Evolutionary conservation across 2,797 vertebrate genomes (phyloP), one percentile per base, ranked within the genome.

Genomic region (Gallinago solitaria): DNA sequence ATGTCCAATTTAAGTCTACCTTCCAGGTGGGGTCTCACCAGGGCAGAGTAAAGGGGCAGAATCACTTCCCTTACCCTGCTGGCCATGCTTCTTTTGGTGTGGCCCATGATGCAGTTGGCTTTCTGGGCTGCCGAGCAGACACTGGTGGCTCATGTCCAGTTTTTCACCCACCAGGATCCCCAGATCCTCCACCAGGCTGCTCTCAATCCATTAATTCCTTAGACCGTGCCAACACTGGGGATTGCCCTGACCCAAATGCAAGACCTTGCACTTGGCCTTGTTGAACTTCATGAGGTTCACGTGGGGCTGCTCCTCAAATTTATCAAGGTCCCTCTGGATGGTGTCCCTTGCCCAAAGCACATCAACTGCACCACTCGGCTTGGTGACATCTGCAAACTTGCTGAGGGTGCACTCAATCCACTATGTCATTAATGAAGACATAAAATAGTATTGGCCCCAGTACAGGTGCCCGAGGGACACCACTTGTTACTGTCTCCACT

Each of bases 221-320:
- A 43, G 23, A 4, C 35, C 2, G 2, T 10, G 4, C 2, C 14
- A 48, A 47, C 9, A 25, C 4, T 8, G 9, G 12, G 9, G 16
- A 14, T 5, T 17, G 30, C 41, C 14, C 57, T 1, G 4, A n/a
- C 23, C 16, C 54, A 50, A 7, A 3, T 16, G 20, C 33, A 39
- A 25, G 39, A 54, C 54, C 45, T 60, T 16, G 53, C 47, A 27
- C 30, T 60, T 67, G 20, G 47, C 39, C 33, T 85, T 53, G 28
- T 15, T 35, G 30, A 68, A 68, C 32, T 28, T 16, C n/a, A 39
- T 8, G n/a, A 33, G 21, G 56, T 57, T 23, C 56, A 33, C 14
- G 7, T 9, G 17, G 47, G 21, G 16, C 37, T 18, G 37, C 37
- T 43, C 17, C 32, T 43, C 28, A 32, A 71, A 41, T 32, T 14